These are phyloP conservation scores for Caenorhabditis sulstoni DNA, from an alignment of 2,888 invertebrate genomes.

Conservation along the genomic window DNA sequence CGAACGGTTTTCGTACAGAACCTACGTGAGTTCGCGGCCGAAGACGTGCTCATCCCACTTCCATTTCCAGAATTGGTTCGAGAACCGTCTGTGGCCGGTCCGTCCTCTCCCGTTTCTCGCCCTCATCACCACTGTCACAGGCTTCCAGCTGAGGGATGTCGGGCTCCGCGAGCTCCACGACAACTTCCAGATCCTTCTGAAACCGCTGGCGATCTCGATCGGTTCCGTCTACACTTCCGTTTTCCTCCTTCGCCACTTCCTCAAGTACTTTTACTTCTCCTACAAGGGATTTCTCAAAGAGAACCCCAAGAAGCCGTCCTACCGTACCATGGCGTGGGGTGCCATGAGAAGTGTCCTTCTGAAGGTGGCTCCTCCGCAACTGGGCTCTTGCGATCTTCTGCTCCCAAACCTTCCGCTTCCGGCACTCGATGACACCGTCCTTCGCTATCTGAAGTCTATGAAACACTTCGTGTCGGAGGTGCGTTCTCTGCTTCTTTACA, in stretches of 20 bases:
- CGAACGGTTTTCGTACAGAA: constrained; percentile 35
- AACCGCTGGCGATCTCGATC: constrained; percentile 17
- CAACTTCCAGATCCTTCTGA: constrained; percentile 11
- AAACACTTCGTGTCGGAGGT: constrained; percentile 67
- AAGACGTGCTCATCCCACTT: background rate
- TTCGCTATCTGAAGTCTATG: constrained; percentile 70
- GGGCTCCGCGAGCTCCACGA: constrained; percentile 20
- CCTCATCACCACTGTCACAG: constrained; percentile 7
- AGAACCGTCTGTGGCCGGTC: constrained; percentile 66
- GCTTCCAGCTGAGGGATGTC: constrained; percentile 18
- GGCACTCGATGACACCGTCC: constrained; percentile 69
- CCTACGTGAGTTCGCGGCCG: constrained; percentile 24
- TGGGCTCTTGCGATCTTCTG: constrained; percentile 73
- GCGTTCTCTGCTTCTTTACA: background rate
- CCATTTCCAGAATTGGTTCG: constrained; percentile 64
- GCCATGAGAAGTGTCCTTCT: constrained; percentile 64
- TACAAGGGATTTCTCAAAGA: constrained; percentile 77
- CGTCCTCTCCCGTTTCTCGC: constrained; percentile 48
- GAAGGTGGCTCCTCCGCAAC: constrained; percentile 64
- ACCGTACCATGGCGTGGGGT: constrained; percentile 74
- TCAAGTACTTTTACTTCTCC: constrained; percentile 72
- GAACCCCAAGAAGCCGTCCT: constrained; percentile 73
- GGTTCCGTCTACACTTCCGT: constrained; percentile 24
- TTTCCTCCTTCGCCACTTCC: constrained; percentile 57
- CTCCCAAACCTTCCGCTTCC: constrained; percentile 74